Conservation (phyloP, 2,113 vertebrate species). For the Bujurquina vittata region DNA sequence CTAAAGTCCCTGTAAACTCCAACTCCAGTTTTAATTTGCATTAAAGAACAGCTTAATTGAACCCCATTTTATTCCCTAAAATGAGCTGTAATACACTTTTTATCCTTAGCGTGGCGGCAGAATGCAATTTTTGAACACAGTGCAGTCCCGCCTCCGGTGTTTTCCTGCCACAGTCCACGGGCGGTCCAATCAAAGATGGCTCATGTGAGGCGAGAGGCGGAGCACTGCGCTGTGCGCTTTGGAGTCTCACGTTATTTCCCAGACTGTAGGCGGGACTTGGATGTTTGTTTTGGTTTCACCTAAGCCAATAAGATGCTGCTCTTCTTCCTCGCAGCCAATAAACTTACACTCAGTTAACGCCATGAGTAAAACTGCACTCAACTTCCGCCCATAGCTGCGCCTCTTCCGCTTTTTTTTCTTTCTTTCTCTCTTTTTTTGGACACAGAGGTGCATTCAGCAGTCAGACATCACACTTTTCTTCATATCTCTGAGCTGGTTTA, state of each 20-base stretch:
- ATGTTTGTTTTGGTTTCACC: conserved; percentile 51
- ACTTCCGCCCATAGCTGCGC: conserved; percentile 25
- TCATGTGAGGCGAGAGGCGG: background rate
- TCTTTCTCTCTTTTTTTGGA: background rate
- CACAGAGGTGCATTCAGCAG: background rate
- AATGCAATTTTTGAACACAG: conserved; percentile 39
- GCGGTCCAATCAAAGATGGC: background rate
- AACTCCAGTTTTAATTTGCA: background rate
- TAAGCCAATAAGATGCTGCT: conserved; percentile 30
- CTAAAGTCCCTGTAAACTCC: background rate
- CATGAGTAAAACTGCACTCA: background rate
- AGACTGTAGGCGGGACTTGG: conserved; percentile 17
- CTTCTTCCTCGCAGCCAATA: conserved; percentile 36
- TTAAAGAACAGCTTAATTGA: background rate
- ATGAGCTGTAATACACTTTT: conserved; percentile 37
- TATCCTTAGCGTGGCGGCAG: conserved; percentile 75
- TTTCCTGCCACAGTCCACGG: background rate
- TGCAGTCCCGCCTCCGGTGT: background rate
- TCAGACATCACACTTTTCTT: conserved; percentile 16
- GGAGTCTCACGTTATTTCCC: background rate
- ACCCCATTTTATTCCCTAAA: background rate
- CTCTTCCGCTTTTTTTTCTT: conserved; percentile 3
- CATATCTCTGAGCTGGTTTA: background rate
- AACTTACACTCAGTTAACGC: background rate
- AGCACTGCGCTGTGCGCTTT: background rate